Base-by-base conservation (phyloP, 2,113 vertebrate genomes). In the Illadopsis cleaveri region DNA sequence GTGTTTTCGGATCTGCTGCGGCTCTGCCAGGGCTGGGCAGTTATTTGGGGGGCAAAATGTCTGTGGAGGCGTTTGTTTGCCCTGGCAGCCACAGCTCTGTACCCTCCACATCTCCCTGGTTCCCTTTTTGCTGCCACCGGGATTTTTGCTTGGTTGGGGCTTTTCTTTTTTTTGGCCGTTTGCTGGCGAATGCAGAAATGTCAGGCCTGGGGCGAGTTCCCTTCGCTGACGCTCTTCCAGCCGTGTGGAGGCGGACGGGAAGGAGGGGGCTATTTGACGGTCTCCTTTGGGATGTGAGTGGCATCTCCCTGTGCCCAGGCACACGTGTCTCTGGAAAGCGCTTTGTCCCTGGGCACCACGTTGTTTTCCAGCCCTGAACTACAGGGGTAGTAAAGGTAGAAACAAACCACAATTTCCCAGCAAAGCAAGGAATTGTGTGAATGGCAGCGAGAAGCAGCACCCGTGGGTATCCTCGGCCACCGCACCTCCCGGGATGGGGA, bases 101-200 rank as follows among this genome's bases (percentile, higher is more conserved):
- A 1, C 60, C 31, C 65, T 82, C 23, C 60, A 2, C 0, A 1
- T 47, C 38, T 21, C 40, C 45, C 33, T 1, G 0, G 77, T 95
- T 97, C 96, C 86, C 72, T 50, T 94, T 97, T 95, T 62, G 77
- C 77, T 71, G 77, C 83, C 19, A 2, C 42, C 1, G 65, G 80
- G 65, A 22, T 92, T 96, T 92, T 89, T 4, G 2, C 44, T 86
- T 0, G 24, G 19, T 27, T 90, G 64, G 76, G 94, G 48, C 10
- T 33, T 68, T 72, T 61, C 35, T 48, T 28, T 48, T 30, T 38
- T 69, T 62, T 25, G 17, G 20, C 42, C 72, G 10, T 83, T 90
- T 79, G 53, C 66, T 90, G 86, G 66, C 27, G 3, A 82, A 38
- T 1, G 12, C 62, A 77, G 60, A 94, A 96, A 94, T 90, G 92